Evolutionary conservation across 2,797 vertebrate genomes (phyloP), one percentile per base, ranked within the genome.

Genomic region (Thunnus albacares): DNA sequence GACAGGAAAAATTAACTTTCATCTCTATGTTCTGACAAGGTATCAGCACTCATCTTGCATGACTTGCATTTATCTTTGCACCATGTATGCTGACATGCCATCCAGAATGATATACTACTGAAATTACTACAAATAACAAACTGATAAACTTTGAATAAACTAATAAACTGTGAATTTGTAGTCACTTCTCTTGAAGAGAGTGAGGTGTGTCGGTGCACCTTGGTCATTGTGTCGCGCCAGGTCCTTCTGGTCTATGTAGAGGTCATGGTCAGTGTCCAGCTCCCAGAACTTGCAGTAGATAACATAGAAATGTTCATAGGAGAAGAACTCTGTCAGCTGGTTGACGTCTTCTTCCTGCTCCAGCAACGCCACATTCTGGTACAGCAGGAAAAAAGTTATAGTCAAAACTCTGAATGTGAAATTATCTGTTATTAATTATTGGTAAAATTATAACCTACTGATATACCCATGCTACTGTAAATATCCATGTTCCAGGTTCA

Each of bases 221-320:
- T 98, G 97, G 92, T 99, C 98, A 0, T 95, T 96, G 90, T 99
- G 98, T 30, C 96, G 96, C 5, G 95, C 95, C 92, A 99, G 93
- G 93, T 99, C 98, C 83, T 94, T 96, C 80, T 96, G 94, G 90
- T 98, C 96, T 45, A 99, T 97, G 91, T 97, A 97, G 69, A 99
- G 97, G 94, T 99, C 98, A 0, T 99, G 98, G 94, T 99, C 98
- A 0, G 96, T 95, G 92, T 99, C 98, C 84, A 99, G 93, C 95
- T 99, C 98, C 97, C 98, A 99, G 93, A 99, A 99, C 91, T 99
- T 99, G 93, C 97, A 99, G 92, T 99, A 99, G 91, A 99, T 98
- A 57, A 99, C 98, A 15, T 99, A 99, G 91, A 99, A 99, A 86
- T 99, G 98, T 87, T 99, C 98, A 4, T 99, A 99, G 51, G 98